These are phyloP conservation scores for Clupea harengus DNA, from an alignment of 2,113 vertebrate species.

Conservation along the genomic window DNA sequence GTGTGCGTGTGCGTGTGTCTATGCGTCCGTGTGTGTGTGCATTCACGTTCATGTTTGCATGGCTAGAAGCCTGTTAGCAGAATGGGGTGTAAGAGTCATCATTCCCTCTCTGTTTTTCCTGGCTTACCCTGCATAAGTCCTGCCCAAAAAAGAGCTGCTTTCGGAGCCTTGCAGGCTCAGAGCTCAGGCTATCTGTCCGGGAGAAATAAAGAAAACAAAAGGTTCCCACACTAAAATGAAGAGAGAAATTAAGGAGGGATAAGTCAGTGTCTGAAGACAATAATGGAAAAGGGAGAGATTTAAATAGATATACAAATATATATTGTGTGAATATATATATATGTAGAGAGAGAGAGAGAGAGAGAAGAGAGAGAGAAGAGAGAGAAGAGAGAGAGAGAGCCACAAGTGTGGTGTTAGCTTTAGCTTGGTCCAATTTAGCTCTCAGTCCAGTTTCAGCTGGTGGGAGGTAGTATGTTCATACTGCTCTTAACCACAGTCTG, in stretches of 20 bases:
- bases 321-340: background rate
- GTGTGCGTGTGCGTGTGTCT: background rate
- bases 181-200: background rate
- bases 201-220: constrained; percentile 21
- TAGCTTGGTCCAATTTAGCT: no score
- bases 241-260: background rate
- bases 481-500: background rate
- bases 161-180: background rate
- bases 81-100: background rate
- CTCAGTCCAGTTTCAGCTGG: no score
- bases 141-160: background rate
- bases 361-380: background rate
- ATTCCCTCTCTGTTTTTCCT: background rate
- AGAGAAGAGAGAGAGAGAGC: background rate
- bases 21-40: background rate
- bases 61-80: background rate
- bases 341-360: background rate
- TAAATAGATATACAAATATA: background rate
- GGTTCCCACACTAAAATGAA: background rate
- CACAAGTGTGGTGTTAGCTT: background rate
- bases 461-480: no score
- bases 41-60: background rate
- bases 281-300: background rate
- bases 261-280: background rate
- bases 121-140: background rate